These are phyloP conservation scores for Triplophysa siluroides DNA, from an alignment of 2,113 vertebrate genomes.

Conservation along the genomic window DNA sequence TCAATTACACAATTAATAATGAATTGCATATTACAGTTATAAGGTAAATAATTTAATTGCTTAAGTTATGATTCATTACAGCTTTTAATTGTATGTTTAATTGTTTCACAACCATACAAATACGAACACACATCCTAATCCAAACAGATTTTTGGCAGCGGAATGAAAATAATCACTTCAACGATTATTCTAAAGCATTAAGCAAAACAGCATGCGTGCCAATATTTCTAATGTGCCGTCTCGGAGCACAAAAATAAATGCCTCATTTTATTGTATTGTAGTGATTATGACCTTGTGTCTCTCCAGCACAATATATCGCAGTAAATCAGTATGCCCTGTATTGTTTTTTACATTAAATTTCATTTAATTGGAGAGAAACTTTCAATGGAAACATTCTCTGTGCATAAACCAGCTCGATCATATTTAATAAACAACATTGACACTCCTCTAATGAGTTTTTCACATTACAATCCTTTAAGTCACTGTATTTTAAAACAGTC, in stretches of 20 bases:
- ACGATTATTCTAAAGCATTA: background rate
- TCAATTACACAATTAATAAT: conserved; percentile 6
- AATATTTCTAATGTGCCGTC: background rate
- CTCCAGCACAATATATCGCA: conserved; percentile 9
- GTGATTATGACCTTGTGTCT: conserved; percentile 34
- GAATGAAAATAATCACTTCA: background rate
- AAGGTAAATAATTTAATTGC: background rate
- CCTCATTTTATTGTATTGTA: conserved; percentile 4
- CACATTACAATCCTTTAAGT: conserved; percentile 8
- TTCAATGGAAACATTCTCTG: conserved; percentile 1
- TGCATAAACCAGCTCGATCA: conserved; percentile 27
- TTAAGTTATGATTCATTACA: background rate
- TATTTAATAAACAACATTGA: conserved; percentile 22
- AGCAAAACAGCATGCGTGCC: background rate
- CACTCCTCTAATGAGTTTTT: conserved; percentile 9
- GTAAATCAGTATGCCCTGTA: background rate
- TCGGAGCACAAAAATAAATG: conserved; percentile 2
- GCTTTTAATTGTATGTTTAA: background rate
- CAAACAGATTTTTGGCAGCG: background rate
- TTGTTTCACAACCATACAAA: background rate
- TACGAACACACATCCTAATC: background rate
- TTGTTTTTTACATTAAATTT: conserved; percentile 14
- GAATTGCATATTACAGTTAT: background rate
- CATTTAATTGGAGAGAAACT: conserved; percentile 36
- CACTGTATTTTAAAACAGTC: background rate